Conservation (phyloP, 30 jellyfish, hydroid and myxozoan species). For the Clytia hemisphaerica region DNA sequence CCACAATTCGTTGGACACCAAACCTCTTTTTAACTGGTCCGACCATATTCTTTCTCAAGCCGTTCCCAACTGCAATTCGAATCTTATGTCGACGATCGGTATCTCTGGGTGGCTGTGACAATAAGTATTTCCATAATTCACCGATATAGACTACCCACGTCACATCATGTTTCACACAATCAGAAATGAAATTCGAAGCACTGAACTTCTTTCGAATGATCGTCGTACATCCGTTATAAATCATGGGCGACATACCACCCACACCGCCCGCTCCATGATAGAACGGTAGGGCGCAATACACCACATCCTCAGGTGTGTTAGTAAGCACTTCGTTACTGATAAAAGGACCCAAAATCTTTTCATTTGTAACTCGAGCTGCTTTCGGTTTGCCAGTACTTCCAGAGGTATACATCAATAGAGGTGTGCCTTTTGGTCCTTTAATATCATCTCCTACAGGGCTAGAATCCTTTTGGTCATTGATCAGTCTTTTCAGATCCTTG, state of each 20-base stretch:
- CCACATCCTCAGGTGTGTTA: neutral
- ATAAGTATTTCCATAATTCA: constrained; percentile 20
- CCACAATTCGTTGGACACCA: too few species aligned
- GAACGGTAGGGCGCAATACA: neutral
- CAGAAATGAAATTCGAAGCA: neutral
- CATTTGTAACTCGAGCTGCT: neutral
- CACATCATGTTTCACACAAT: constrained; percentile 2
- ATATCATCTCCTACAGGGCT: too few species aligned
- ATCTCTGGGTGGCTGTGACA: neutral
- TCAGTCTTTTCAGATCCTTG: too few species aligned
- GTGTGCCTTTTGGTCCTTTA: too few species aligned
- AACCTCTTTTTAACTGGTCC: neutral
- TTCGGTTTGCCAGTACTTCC: constrained; percentile 21
- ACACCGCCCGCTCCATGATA: constrained; percentile 2
- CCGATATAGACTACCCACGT: constrained; percentile 7
- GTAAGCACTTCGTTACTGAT: neutral
- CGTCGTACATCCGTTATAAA: neutral
- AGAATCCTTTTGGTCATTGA: too few species aligned
- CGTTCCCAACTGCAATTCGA: constrained; percentile 9
- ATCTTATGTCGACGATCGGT: neutral
- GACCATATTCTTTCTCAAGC: constrained; percentile 1
- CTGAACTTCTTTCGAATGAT: constrained; percentile 1
- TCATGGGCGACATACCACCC: neutral
- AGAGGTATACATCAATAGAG: constrained; percentile 7
- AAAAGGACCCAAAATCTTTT: neutral